Base-by-base conservation (phyloP, 2,888 invertebrate genomes). In the Hypolimnas misippus region DNA sequence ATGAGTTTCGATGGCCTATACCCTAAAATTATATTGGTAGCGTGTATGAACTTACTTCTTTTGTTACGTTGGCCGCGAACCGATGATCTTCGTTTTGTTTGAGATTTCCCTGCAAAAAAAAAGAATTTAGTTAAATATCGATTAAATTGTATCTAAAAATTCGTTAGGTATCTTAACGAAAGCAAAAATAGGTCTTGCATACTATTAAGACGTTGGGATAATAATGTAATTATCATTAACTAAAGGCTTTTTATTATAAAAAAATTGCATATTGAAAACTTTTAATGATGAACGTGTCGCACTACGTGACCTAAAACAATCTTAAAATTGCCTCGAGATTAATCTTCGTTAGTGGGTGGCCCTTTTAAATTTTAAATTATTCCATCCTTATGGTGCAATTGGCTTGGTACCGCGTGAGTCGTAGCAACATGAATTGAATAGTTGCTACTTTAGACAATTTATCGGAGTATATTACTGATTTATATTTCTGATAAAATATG, bases 61-160 rank as follows among this genome's bases (percentile, higher is more conserved):
- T 90, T 90, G 79, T 92, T 93, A 61, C 90, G 84, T 77, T 92
- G 89, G 63, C 92, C 93, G 67, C 93, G 92, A 33, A 92, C 92
- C 10, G 93, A 91, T 5, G 95, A 94, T 56, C 95, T 93, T 38
- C 95, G 92, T 62, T 93, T 89, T 21, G 93, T 93, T 73, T 93
- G 93, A 57, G 93, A 92, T 86, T 93, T 94, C 72, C 92, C 93
- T 88, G 87, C 63, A 78, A 83, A 72, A 78, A 74, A 69, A 63
- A 40, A n/a, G 50, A n/a, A 21, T 33, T 25, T 25, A 25, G 2
- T 12, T 49, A 0, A 54, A 49, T 42, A 40, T 19, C 25, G n/a
- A n/a, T n/a, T n/a, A n/a, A n/a, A n/a, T n/a, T n/a, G n/a, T n/a
- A n/a, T n/a, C n/a, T n/a, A n/a, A n/a, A n/a, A n/a, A n/a, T n/a